Conservation (phyloP, 37 sponge, comb jelly and placozoan species). For the Lycopodina hypogea region DNA sequence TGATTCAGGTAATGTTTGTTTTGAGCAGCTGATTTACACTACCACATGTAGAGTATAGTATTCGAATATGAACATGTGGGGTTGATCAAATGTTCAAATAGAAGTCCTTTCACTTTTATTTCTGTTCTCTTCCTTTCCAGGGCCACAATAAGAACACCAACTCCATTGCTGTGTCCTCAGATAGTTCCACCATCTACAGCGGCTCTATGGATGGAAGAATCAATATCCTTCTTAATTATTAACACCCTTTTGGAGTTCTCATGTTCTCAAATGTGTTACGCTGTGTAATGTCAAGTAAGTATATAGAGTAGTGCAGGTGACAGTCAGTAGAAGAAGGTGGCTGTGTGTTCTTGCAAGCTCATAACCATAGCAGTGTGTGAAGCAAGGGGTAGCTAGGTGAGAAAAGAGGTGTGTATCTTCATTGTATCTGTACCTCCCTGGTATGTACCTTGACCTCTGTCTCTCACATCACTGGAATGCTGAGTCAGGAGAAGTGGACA, state of each 20-base stretch:
- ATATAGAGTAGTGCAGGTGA: neutral
- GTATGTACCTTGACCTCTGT: constrained; percentile 23
- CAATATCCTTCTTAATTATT: constrained; percentile 76
- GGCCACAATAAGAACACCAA: constrained; percentile 90
- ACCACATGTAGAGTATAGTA: too few species aligned
- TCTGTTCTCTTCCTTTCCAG: neutral
- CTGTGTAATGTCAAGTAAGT: constrained; percentile 10
- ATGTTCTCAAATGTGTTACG: neutral
- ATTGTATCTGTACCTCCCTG: too few species aligned
- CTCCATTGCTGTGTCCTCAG: constrained; percentile 44
- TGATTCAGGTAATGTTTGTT: too few species aligned
- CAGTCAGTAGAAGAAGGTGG: constrained; percentile 4
- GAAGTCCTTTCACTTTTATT: too few species aligned
- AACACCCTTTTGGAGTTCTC: too few species aligned
- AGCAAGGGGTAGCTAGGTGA: neutral
- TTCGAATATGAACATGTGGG: too few species aligned
- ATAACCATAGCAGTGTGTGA: neutral
- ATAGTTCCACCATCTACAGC: constrained; percentile 60
- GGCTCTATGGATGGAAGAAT: constrained; percentile 79
- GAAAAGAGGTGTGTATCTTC: neutral
- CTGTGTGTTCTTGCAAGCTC: neutral
- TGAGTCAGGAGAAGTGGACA: constrained; percentile 63
- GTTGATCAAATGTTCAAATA: too few species aligned
- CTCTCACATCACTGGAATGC: constrained; percentile 55
- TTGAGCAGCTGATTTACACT: too few species aligned